A percentile compares a stretch with the other conserved stretches of the same genome.
Evolutionary conservation across 2,113 vertebrate species (phyloP).

Genomic region (Odocoileus virginianus): DNA sequence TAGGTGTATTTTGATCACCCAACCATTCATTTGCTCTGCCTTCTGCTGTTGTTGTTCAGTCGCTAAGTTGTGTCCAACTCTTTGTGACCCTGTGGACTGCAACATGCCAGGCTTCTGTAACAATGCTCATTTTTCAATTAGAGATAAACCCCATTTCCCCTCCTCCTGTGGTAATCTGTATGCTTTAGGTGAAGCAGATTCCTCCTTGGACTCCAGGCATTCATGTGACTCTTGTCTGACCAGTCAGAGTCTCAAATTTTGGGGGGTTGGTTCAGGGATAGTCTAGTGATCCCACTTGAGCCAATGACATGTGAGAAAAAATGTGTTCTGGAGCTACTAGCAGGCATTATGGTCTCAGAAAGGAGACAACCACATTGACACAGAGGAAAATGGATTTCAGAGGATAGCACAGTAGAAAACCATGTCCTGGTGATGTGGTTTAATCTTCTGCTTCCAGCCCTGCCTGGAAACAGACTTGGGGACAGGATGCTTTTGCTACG

Average conservation of each 20-base stretch:
- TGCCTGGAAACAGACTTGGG: neutral
- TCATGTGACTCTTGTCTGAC: neutral
- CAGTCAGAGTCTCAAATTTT: neutral
- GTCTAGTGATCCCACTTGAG: neutral
- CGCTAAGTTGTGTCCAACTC: neutral
- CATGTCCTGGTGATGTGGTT: neutral
- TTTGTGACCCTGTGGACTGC: neutral
- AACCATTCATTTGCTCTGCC: neutral
- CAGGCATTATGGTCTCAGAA: neutral
- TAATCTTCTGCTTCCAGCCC: neutral
- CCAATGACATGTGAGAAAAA: neutral
- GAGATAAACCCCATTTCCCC: neutral
- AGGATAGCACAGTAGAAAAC: neutral
- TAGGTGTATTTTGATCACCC: neutral
- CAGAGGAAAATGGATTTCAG: neutral
- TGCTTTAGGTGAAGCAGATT: neutral
- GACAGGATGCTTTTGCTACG: neutral
- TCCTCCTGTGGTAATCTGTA: too few relatives aligned
- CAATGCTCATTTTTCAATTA: neutral
- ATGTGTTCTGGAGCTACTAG: neutral
- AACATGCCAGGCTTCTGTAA: neutral
- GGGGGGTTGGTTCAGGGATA: neutral
- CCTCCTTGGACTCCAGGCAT: neutral
- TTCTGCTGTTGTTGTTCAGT: neutral
- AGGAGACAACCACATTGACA: neutral